Conservation (phyloP, 30 jellyfish, hydroid and myxozoan species). For the Aurelia aurita complex sp. Pacific region DNA sequence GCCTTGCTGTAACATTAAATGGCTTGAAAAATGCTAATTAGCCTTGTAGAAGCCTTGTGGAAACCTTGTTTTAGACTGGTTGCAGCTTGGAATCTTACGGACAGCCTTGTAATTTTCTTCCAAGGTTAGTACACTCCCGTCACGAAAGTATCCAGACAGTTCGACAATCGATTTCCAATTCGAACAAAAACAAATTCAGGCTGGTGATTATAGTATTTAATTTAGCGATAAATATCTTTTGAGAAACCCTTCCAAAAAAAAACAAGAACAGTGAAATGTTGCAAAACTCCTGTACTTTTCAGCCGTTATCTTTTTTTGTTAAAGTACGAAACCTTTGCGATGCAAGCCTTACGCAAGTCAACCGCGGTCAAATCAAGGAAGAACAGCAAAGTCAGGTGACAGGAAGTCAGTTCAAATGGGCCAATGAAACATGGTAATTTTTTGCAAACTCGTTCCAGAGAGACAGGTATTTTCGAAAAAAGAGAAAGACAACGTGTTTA, state of each 20-base stretch:
- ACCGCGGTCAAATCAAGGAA: not conserved
- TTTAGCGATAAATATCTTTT: not conserved
- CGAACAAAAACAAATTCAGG: not conserved
- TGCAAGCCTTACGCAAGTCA: not conserved
- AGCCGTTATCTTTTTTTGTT: not conserved
- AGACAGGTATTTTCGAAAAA: too few species aligned
- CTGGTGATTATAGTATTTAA: not conserved
- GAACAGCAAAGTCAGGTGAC: slow-evolving; percentile 18
- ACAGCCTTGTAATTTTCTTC: too few species aligned
- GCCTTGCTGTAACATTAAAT: too few species aligned
- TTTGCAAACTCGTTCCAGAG: not conserved
- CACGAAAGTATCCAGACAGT: too few species aligned
- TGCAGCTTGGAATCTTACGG: too few species aligned
- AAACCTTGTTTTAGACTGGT: too few species aligned
- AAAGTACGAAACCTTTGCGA: not conserved
- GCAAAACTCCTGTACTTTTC: not conserved
- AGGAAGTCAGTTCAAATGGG: not conserved
- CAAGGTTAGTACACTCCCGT: too few species aligned
- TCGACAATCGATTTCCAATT: too few species aligned
- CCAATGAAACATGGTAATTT: not conserved
- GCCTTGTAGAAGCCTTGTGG: too few species aligned
- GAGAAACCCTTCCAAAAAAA: slow-evolving; percentile 11
- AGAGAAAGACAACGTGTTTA: too few species aligned
- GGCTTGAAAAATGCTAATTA: too few species aligned
- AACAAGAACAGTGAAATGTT: not conserved